These are phyloP conservation scores for Pseudomyrmex cubaensis DNA, from an alignment of 1,140 invertebrate species.

Conservation along the genomic window DNA sequence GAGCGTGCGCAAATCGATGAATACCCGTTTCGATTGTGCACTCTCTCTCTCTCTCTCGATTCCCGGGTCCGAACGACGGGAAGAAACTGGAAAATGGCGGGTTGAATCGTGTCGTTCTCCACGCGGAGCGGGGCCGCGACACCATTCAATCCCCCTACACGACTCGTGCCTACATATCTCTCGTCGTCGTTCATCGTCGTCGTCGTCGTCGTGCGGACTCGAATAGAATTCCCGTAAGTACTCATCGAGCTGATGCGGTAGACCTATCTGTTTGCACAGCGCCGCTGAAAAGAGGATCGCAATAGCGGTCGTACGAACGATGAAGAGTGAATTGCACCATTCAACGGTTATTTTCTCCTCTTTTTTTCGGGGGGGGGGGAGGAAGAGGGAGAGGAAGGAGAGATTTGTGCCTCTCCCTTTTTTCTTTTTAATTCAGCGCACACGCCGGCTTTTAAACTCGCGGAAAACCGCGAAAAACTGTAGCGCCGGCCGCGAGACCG, in stretches of 20 bases:
- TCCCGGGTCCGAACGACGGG: not conserved
- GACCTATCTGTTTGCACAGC: constrained; percentile 49
- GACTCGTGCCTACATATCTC: constrained; percentile 14
- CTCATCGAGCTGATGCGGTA: constrained; percentile 47
- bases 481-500: constrained; percentile 52
- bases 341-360: constrained; percentile 69
- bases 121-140: not conserved
- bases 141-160: constrained; percentile 4
- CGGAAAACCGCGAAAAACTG: constrained; percentile 63
- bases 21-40: constrained; percentile 46
- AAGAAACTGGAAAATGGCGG: constrained; percentile 54
- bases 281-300: not conserved
- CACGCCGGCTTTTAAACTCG: constrained; percentile 67
- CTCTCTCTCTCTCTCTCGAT: constrained; percentile 4
- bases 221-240: constrained; percentile 45
- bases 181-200: no score
- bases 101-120: constrained; percentile 41
- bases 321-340: constrained; percentile 62
- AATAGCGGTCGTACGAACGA: constrained; percentile 19
- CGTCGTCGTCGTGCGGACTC: not conserved
- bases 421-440: constrained; percentile 68
- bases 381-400: no score
- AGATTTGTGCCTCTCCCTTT: not conserved
- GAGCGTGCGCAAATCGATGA: constrained; percentile 50
- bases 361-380: not conserved